Conservation (phyloP, 2,888 invertebrate species). For the Pyrochroa serraticornis region DNA sequence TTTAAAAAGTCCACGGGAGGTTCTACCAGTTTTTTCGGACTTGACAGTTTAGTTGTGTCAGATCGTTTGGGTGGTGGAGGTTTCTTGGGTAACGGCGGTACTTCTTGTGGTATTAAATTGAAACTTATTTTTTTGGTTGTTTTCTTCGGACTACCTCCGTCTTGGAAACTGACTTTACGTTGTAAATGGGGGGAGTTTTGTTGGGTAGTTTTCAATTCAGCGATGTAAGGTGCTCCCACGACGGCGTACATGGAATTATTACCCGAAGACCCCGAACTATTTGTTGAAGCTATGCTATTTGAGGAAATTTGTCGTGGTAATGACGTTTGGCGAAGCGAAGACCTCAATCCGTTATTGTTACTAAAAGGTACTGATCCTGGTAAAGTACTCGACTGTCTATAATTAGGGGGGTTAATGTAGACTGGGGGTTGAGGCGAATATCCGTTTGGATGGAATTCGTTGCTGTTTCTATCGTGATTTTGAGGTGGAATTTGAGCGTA, state of each 20-base stretch:
- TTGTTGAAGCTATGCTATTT: constrained; percentile 62
- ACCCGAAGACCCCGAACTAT: constrained; percentile 57
- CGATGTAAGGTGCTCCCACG: constrained; percentile 55
- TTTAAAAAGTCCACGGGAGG: constrained; percentile 84
- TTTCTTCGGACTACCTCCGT: constrained; percentile 61
- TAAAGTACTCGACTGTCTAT: constrained; percentile 50
- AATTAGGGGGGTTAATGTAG: constrained; percentile 54
- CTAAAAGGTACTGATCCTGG: constrained; percentile 45
- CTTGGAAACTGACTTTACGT: constrained; percentile 69
- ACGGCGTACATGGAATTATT: constrained; percentile 41
- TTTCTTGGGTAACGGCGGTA: constrained; percentile 68
- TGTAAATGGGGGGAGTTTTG: constrained; percentile 62
- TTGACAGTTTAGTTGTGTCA: constrained; percentile 75
- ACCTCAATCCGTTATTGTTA: constrained; percentile 49
- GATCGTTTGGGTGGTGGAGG: constrained; percentile 79
- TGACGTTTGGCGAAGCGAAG: constrained; percentile 52
- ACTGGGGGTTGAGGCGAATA: constrained; percentile 55
- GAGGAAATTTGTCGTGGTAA: constrained; percentile 65
- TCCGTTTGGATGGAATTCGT: constrained; percentile 32
- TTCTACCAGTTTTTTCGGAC: constrained; percentile 77
- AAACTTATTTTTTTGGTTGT: constrained; percentile 70
- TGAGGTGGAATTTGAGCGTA: constrained; percentile 38
- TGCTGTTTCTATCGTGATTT: constrained; percentile 47
- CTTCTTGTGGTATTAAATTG: constrained; percentile 62
- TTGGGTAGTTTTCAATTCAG: constrained; percentile 64